Percentiles rank a stretch among this genome's conserved stretches.
phyloP scores from a whole-genome alignment of 2,113 vertebrate species.

The Pelodiscus sinensis region DNA sequence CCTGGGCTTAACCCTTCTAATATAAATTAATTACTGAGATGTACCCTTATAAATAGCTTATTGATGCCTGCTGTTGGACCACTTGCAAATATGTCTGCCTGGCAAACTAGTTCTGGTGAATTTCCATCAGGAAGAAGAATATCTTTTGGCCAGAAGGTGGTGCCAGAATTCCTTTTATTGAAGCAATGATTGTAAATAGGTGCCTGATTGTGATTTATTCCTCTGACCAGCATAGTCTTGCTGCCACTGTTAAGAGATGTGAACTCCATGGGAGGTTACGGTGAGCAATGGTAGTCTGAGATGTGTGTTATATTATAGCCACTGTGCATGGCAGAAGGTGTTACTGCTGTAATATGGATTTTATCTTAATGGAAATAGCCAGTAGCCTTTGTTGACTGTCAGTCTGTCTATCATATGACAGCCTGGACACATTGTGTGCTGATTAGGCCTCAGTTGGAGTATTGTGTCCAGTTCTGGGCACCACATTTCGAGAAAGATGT shows the following conservation, averaged over 20 bases:
- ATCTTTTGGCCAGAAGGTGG: constrained; percentile 58
- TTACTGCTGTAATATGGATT: not conserved
- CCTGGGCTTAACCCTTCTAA: not conserved
- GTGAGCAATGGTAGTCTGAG: not conserved
- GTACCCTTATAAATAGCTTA: accelerated
- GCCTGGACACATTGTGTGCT: not conserved
- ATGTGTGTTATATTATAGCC: not conserved
- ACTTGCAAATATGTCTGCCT: accelerated
- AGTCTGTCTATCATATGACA: not conserved
- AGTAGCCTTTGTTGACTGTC: too few relatives aligned
- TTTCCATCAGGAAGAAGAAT: not conserved
- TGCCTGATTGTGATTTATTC: not conserved
- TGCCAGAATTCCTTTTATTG: constrained; percentile 23
- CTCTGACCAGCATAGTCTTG: not conserved
- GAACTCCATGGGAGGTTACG: not conserved
- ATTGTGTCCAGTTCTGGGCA: too few relatives aligned
- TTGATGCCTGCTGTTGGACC: accelerated
- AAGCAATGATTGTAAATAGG: not conserved
- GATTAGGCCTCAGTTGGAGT: too few relatives aligned
- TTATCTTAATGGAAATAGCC: not conserved
- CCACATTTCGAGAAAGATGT: too few relatives aligned
- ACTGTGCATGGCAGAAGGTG: not conserved
- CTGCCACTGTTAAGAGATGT: not conserved
- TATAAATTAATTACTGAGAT: not conserved
- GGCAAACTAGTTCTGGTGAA: accelerated